Evolutionary conservation across 2,113 vertebrate species (phyloP), one percentile per base, ranked within the genome.

Genomic region (Oxyruncus cristatus): DNA sequence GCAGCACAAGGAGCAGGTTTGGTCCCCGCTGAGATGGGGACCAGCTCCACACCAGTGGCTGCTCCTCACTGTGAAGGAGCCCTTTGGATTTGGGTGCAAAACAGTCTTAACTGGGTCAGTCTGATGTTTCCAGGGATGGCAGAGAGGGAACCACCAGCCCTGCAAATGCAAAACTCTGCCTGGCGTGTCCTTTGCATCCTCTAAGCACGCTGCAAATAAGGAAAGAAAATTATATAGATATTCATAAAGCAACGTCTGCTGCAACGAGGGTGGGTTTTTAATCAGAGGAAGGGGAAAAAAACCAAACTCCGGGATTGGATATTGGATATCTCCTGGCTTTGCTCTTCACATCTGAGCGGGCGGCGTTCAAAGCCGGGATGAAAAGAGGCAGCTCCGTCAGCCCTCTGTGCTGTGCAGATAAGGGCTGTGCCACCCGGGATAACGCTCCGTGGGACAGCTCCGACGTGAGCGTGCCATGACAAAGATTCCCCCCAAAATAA

Each of bases 1-100:
- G 50, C 5, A 2, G 6, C 50, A 8, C 2, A 5, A 33, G 1
- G 32, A 78, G 42, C 0, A 0, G 32, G 15, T 37, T 63, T 2
- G 8, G 46, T 15, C 28, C 56, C 41, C 2, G 1, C 32, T 20
- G 18, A 49, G 30, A 26, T 26, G 53, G 42, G 68, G 35, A 80
- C 28, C 7, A 4, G 1, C 67, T 44, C 53, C 35, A 5, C 19
- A 30, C 24, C 6, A 1, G 28, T 1, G 2, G 44, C n/a, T 41
- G 70, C 27, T 26, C 18, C 37, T 35, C 12, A 2, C 23, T 1
- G 3, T 0, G 8, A 56, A 32, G n/a, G 15, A 77, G 14, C 16
- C 26, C 18, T 55, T 63, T 22, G 44, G 49, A 71, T 32, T 42
- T 18, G 8, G 68, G 59, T 28, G 24, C n/a, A 33, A 79, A 93